These are phyloP conservation scores for Thaumatotibia leucotreta DNA, from an alignment of 1,140 invertebrate genomes.

Conservation along the genomic window DNA sequence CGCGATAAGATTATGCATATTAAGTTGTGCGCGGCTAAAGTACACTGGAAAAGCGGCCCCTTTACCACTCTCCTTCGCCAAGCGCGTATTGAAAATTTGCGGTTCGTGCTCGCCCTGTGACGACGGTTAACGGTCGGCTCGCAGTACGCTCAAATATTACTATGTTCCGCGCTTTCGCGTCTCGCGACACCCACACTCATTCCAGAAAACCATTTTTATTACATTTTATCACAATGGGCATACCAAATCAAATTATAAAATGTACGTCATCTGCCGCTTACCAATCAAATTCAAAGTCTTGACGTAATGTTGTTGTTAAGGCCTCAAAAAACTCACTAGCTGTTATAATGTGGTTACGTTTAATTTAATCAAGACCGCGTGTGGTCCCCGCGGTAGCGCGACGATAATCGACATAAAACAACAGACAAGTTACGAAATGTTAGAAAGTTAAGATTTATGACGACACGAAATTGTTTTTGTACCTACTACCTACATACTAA, in stretches of 20 bases:
- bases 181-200: neutral
- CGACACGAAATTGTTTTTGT: slow-evolving; percentile 25
- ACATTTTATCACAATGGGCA: slow-evolving; percentile 1
- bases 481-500: too few species aligned
- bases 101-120: slow-evolving; percentile 35
- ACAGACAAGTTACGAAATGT: slow-evolving; percentile 37
- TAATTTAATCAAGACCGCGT: slow-evolving; percentile 63
- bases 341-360: slow-evolving; percentile 54
- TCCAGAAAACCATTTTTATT: slow-evolving; percentile 3
- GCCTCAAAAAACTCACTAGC: slow-evolving; percentile 47
- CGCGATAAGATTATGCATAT: slow-evolving; percentile 76
- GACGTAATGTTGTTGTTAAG: slow-evolving; percentile 44
- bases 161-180: slow-evolving; percentile 9
- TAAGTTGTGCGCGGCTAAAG: slow-evolving; percentile 70
- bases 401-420: slow-evolving; percentile 50
- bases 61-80: slow-evolving; percentile 23
- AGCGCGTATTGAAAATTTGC: slow-evolving; percentile 39
- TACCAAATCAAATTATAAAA: slow-evolving; percentile 21
- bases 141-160: slow-evolving; percentile 28
- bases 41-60: slow-evolving; percentile 60
- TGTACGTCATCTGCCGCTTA: slow-evolving; percentile 24
- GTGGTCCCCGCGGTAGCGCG: slow-evolving; percentile 54
- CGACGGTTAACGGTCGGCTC: slow-evolving; percentile 29
- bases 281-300: slow-evolving; percentile 37
- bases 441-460: slow-evolving; percentile 36